Conservation (phyloP, 2,888 invertebrate species). For the Cantharis flavilabris region DNA sequence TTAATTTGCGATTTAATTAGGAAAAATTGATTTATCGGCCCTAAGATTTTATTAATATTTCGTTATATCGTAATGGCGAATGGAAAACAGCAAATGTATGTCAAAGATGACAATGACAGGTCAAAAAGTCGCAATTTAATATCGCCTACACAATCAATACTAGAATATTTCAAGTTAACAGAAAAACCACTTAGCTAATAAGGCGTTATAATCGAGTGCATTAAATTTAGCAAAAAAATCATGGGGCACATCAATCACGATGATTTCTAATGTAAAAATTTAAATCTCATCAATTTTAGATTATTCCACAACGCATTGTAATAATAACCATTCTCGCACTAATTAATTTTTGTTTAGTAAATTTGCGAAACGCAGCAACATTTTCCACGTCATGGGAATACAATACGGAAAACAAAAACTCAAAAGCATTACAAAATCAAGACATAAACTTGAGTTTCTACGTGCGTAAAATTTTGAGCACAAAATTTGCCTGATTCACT, state of each 20-base stretch:
- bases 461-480: conserved; percentile 9
- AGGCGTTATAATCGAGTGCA: not conserved
- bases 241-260: not conserved
- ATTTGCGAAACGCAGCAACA: not conserved
- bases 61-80: not conserved
- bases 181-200: not conserved
- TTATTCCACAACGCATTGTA: not conserved
- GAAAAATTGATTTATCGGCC: not conserved
- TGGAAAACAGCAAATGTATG: not conserved
- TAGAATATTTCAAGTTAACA: not conserved
- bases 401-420: conserved; percentile 1
- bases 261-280: not conserved
- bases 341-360: not conserved
- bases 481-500: conserved; percentile 13
- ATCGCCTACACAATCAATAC: not conserved
- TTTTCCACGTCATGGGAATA: not conserved
- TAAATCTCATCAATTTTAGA: not conserved
- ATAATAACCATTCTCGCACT: not conserved
- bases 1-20: not conserved
- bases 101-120: not conserved
- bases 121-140: not conserved
- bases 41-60: not conserved
- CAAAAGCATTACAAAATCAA: conserved; percentile 12
- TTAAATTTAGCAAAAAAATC: not conserved
- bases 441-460: conserved; percentile 12